A percentile compares a stretch with the other conserved stretches of the same genome.
Conservation (phyloP, 2,888 invertebrate genomes). For the Drosophila prostipennis region DNA sequence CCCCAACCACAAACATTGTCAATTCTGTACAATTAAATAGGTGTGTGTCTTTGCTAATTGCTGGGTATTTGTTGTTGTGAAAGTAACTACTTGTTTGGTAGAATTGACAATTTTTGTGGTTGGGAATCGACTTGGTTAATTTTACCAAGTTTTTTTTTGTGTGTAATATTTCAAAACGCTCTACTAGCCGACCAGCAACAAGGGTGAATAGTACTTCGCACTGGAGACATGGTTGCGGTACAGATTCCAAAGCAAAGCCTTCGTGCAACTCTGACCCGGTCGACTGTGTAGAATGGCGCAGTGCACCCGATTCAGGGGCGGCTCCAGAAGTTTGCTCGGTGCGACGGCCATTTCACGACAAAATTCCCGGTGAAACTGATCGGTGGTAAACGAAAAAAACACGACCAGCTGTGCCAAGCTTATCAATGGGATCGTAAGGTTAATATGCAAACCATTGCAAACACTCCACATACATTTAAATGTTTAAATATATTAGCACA, state of each 20-base stretch:
- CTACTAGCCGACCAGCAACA: constrained; percentile 52
- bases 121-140: no score
- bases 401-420: neutral
- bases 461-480: neutral
- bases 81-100: no score
- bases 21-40: no score
- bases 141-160: no score
- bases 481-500: constrained; percentile 7
- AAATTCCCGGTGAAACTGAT: constrained; percentile 32
- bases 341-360: constrained; percentile 27
- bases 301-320: constrained; percentile 38
- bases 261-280: constrained; percentile 53
- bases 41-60: no score
- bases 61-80: no score
- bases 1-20: no score
- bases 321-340: constrained; percentile 51
- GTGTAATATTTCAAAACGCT: neutral
- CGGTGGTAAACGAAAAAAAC: neutral
- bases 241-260: constrained; percentile 59
- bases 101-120: no score
- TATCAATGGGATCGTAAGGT: constrained; percentile 28
- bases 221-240: constrained; percentile 66
- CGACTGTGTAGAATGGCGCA: constrained; percentile 50
- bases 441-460: constrained; percentile 46
- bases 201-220: constrained; percentile 55